phyloP scores from a whole-genome alignment of 2,888 invertebrate species.

The Agrochola lota region DNA sequence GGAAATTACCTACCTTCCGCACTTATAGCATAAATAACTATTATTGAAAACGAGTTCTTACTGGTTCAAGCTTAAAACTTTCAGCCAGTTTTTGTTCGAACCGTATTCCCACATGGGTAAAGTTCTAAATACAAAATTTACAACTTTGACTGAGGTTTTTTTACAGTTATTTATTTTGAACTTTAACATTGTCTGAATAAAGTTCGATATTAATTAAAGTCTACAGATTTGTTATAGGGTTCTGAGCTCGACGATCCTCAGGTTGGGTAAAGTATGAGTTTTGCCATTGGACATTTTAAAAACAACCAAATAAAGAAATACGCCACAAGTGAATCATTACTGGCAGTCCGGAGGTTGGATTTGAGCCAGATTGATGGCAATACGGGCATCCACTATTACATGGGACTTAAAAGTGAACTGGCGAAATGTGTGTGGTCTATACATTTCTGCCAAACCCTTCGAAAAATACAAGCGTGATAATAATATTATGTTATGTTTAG shows the following conservation, averaged over 20 bases:
- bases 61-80: background rate
- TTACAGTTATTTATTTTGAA: background rate
- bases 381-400: background rate
- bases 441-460: background rate
- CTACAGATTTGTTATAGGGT: background rate
- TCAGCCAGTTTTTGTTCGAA: background rate
- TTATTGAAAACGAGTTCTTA: background rate
- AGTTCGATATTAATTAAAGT: background rate
- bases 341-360: background rate
- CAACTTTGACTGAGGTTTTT: background rate
- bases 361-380: background rate
- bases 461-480: background rate
- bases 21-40: no score
- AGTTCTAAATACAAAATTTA: background rate
- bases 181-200: background rate
- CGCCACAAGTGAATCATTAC: no score
- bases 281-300: background rate
- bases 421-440: background rate
- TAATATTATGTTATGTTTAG: background rate
- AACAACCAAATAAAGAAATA: no score
- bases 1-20: no score
- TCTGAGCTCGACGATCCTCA: background rate
- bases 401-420: background rate
- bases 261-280: background rate
- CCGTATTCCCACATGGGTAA: no score